These are phyloP conservation scores for Callinectes sapidus DNA, from an alignment of 2,888 invertebrate species.

Conservation along the genomic window DNA sequence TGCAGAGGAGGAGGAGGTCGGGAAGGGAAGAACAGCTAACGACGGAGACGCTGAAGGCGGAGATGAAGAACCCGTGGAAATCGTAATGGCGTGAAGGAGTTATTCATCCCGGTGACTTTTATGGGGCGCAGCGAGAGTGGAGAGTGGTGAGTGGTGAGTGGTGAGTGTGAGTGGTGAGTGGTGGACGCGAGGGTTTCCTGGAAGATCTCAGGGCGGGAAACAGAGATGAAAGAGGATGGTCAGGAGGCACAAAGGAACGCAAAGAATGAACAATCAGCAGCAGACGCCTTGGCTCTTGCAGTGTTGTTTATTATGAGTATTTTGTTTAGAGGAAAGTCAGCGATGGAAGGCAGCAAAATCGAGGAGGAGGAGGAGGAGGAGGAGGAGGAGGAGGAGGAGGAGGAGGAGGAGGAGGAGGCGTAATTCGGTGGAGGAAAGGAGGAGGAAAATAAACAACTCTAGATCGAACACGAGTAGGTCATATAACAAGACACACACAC, in stretches of 20 bases:
- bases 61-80: not conserved
- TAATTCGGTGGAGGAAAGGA: not conserved
- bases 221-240: not conserved
- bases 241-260: not conserved
- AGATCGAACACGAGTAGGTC: not conserved
- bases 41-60: not conserved
- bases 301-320: too few relatives aligned
- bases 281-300: too few relatives aligned
- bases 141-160: not conserved
- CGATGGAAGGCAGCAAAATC: not conserved
- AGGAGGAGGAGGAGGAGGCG: conserved; percentile 28
- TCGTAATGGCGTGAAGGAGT: not conserved
- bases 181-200: not conserved
- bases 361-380: conserved; percentile 11
- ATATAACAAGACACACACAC: too few relatives aligned
- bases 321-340: too few relatives aligned
- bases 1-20: too few relatives aligned
- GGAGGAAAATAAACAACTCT: not conserved
- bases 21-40: not conserved
- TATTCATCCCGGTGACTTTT: not conserved
- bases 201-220: not conserved
- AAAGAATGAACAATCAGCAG: too few relatives aligned
- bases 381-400: conserved; percentile 21
- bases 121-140: not conserved
- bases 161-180: not conserved